Evolutionary conservation across 2,113 vertebrate genomes (phyloP).

Genomic region (Rhinoptilus africanus): DNA sequence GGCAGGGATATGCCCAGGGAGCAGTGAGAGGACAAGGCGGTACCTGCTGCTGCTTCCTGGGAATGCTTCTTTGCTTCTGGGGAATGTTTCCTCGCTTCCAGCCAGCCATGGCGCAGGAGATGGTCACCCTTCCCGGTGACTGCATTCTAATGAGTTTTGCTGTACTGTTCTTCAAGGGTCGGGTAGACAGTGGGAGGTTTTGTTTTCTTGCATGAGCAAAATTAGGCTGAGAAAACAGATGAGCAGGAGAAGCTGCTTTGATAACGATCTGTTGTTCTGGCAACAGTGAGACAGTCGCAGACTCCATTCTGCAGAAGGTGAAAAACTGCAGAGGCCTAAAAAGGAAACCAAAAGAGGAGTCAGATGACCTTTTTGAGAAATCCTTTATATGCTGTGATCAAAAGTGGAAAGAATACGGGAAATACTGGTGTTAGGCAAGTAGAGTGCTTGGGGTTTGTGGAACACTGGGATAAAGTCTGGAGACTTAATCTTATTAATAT

Average conservation of each 20-base stretch:
- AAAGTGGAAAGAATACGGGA: background rate
- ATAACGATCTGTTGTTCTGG: background rate
- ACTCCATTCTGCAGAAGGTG: background rate
- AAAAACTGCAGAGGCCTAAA: background rate
- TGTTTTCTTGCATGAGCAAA: background rate
- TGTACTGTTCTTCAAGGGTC: background rate
- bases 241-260: background rate
- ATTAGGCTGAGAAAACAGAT: background rate
- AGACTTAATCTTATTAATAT: background rate
- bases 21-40: background rate
- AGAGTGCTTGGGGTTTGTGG: background rate
- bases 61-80: too few species aligned
- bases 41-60: rapidly evolving
- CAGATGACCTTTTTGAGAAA: background rate
- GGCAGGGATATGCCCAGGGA: background rate
- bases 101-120: rapidly evolving
- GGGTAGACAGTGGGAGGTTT: background rate
- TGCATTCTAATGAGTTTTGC: rapidly evolving
- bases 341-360: background rate
- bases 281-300: background rate
- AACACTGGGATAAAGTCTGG: background rate
- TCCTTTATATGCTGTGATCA: background rate
- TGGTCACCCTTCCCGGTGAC: background rate
- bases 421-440: background rate
- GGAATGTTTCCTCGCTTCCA: background rate